phyloP scores from a whole-genome alignment of 1,140 invertebrate genomes.

The Anadara kagoshimensis region DNA sequence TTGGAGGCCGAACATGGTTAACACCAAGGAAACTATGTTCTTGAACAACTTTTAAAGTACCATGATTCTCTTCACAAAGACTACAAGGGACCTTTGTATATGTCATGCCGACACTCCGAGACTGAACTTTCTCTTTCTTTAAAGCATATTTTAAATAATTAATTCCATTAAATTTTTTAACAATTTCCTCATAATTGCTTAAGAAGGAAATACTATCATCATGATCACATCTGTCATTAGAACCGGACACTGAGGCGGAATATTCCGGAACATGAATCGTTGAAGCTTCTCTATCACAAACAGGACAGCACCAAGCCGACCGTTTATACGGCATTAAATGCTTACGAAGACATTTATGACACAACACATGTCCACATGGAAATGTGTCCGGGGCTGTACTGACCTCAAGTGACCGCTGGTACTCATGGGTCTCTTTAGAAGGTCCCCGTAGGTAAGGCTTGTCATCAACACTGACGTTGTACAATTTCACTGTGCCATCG shows the following conservation, averaged over 20 bases:
- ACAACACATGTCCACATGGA: constrained; percentile 67
- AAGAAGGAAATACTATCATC: constrained; percentile 48
- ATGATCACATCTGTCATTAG: constrained; percentile 44
- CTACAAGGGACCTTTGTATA: constrained; percentile 64
- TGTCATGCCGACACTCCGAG: constrained; percentile 63
- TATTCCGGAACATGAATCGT: constrained; percentile 24
- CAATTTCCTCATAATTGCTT: constrained; percentile 66
- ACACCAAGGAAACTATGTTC: constrained; percentile 62
- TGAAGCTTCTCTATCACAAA: constrained; percentile 41
- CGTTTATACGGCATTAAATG: constrained; percentile 46
- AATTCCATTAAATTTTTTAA: constrained; percentile 60
- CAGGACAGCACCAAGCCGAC: constrained; percentile 18
- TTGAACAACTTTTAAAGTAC: constrained; percentile 64
- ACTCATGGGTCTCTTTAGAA: constrained; percentile 33
- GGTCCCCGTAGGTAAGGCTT: constrained; percentile 10
- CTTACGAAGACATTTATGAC: constrained; percentile 65
- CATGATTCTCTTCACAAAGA: constrained; percentile 64
- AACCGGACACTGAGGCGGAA: constrained; percentile 24
- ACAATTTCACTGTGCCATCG: constrained; percentile 3
- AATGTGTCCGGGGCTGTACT: constrained; percentile 65
- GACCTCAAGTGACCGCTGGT: constrained; percentile 49
- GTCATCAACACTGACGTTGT: constrained; percentile 35
- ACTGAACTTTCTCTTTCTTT: constrained; percentile 60
- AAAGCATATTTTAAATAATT: constrained; percentile 51
- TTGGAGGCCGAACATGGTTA: constrained; percentile 53